Percentiles rank a stretch among this genome's conserved stretches.
These are phyloP conservation scores for Chymomyza fuscimana DNA, from an alignment of 2,888 invertebrate genomes.

Conservation along the genomic window DNA sequence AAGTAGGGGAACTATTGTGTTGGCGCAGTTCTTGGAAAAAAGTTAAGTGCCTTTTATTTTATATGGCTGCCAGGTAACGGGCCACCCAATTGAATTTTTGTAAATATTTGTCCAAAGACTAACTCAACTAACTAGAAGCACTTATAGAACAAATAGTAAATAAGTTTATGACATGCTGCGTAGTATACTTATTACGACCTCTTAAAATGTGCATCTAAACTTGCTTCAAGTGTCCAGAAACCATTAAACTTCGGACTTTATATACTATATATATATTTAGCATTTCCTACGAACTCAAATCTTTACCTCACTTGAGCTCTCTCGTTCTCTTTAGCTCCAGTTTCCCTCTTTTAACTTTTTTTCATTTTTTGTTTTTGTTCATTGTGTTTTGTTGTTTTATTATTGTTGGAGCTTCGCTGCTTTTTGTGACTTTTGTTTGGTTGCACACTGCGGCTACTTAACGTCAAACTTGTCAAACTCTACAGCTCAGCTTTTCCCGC, in stretches of 20 bases:
- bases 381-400: not conserved
- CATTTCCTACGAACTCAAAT: slow-evolving; percentile 43
- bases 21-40: too few species aligned
- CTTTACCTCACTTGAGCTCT: not conserved
- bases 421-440: slow-evolving; percentile 32
- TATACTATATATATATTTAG: not conserved
- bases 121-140: not conserved
- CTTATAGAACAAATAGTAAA: slow-evolving; percentile 45
- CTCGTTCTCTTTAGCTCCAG: too few species aligned
- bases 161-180: slow-evolving; percentile 41
- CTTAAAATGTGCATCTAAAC: not conserved
- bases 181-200: not conserved
- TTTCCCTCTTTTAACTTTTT: too few species aligned
- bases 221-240: not conserved
- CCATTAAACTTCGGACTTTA: not conserved
- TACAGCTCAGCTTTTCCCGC: slow-evolving; percentile 3
- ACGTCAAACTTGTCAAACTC: slow-evolving; percentile 47
- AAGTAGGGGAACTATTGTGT: too few species aligned
- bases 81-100: not conserved
- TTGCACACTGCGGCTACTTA: slow-evolving; percentile 58
- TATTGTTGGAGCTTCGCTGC: slow-evolving; percentile 45
- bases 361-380: not conserved
- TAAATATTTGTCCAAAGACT: not conserved
- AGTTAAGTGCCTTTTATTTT: too few species aligned
- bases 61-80: not conserved